These are phyloP conservation scores for Margarornis squamiger DNA, from an alignment of 2,797 vertebrate species.

Conservation along the genomic window DNA sequence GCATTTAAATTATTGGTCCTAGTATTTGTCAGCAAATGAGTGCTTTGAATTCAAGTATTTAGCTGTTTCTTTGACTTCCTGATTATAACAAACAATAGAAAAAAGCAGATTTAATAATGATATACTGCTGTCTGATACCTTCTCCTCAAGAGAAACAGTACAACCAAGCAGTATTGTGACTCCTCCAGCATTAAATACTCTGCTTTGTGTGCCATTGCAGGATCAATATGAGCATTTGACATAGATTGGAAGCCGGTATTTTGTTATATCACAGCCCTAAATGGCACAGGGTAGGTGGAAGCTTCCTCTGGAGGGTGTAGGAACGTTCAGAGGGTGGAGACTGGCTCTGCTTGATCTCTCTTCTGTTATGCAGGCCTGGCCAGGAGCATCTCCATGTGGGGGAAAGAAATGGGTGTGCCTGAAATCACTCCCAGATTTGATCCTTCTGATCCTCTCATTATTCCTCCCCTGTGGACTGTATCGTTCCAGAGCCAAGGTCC, in stretches of 20 bases:
- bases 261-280: not conserved
- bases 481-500: not conserved
- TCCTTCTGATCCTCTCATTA: not conserved
- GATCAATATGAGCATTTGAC: not conserved
- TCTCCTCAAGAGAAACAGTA: not conserved
- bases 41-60: not conserved
- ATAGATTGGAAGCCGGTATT: accelerated
- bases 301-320: not conserved
- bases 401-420: not conserved
- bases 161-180: not conserved
- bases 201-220: not conserved
- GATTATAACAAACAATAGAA: not conserved
- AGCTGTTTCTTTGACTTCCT: not conserved
- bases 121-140: not conserved
- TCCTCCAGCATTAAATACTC: not conserved
- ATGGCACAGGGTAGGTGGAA: not conserved
- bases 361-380: not conserved
- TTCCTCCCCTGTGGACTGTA: not conserved
- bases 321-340: not conserved
- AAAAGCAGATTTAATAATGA: not conserved
- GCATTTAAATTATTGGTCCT: not conserved
- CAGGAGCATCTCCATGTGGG: not conserved
- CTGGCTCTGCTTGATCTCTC: not conserved
- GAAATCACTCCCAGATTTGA: not conserved
- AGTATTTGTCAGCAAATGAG: not conserved